phyloP scores from a whole-genome alignment of 1,140 invertebrate genomes.

The Bradysia coprophila region DNA sequence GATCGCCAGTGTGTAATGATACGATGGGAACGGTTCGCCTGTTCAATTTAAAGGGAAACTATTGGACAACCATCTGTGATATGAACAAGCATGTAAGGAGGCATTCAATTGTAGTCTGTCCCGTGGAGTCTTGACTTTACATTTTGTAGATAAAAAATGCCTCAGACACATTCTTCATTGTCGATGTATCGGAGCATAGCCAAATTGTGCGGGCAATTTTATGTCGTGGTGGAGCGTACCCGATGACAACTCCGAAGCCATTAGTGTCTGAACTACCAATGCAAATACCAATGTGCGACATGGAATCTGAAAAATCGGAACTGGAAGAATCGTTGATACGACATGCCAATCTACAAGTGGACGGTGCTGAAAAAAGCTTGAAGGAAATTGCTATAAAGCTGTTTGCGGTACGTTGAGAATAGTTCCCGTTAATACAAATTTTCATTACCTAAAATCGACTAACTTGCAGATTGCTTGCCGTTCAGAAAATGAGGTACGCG shows the following conservation, averaged over 20 bases:
- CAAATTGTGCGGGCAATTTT: slow-evolving; percentile 62
- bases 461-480: slow-evolving; percentile 56
- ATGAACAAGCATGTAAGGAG: slow-evolving; percentile 41
- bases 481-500: slow-evolving; percentile 66
- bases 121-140: not conserved
- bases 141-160: slow-evolving; percentile 39
- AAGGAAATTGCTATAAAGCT: slow-evolving; percentile 71
- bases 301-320: slow-evolving; percentile 52
- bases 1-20: slow-evolving; percentile 49
- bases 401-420: slow-evolving; percentile 52
- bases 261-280: slow-evolving; percentile 51
- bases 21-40: slow-evolving; percentile 43
- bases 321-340: slow-evolving; percentile 60
- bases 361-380: slow-evolving; percentile 38
- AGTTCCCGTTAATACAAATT: slow-evolving; percentile 3
- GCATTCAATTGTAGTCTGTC: too few relatives aligned
- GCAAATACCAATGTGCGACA: slow-evolving; percentile 64
- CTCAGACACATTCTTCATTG: slow-evolving; percentile 65
- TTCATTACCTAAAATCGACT: slow-evolving; percentile 1
- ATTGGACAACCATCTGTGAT: slow-evolving; percentile 66
- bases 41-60: slow-evolving; percentile 35
- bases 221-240: slow-evolving; percentile 76
- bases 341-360: slow-evolving; percentile 34
- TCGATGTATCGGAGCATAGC: slow-evolving; percentile 53
- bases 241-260: slow-evolving; percentile 67